Conservation (phyloP, 2,888 invertebrate genomes). For the Caenorhabditis macrosperma region DNA sequence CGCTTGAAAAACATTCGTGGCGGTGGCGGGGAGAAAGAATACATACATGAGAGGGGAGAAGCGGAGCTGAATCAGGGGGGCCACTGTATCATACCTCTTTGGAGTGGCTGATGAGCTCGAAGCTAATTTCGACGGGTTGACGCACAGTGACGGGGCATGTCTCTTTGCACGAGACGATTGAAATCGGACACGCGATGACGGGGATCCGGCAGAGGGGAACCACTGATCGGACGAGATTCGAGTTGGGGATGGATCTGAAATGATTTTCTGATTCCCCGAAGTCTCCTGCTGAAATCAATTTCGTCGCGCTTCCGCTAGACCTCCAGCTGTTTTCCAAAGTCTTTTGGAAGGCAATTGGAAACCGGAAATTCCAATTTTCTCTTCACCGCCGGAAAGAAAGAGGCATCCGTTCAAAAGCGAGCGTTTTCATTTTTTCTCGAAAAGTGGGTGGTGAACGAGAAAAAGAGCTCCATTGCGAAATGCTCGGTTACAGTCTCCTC, state of each 20-base stretch:
- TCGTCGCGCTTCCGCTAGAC: too few relatives aligned
- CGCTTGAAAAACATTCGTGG: background rate
- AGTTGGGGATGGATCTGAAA: constrained; percentile 42
- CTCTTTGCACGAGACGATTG: constrained; percentile 48
- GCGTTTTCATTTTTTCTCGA: too few relatives aligned
- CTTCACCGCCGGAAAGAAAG: too few relatives aligned
- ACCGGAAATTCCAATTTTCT: too few relatives aligned
- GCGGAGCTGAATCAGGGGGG: background rate
- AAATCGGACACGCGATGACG: constrained; percentile 64
- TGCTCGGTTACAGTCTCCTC: too few relatives aligned
- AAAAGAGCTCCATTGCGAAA: too few relatives aligned
- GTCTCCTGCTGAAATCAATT: too few relatives aligned
- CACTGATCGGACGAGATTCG: constrained; percentile 63
- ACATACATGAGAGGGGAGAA: background rate
- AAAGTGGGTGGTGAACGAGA: too few relatives aligned
- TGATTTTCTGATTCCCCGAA: background rate
- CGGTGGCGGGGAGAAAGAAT: background rate
- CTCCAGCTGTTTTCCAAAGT: too few relatives aligned
- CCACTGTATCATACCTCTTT: constrained; percentile 57
- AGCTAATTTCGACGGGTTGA: constrained; percentile 62
- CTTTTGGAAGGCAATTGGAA: too few relatives aligned
- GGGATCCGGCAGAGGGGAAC: constrained; percentile 61
- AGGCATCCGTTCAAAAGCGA: too few relatives aligned
- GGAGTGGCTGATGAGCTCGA: constrained; percentile 42
- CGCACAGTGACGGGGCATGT: constrained; percentile 54